Evolutionary conservation across 2,113 vertebrate species (phyloP), one percentile per base, ranked within the genome.

Genomic region (Hydropotes inermis): DNA sequence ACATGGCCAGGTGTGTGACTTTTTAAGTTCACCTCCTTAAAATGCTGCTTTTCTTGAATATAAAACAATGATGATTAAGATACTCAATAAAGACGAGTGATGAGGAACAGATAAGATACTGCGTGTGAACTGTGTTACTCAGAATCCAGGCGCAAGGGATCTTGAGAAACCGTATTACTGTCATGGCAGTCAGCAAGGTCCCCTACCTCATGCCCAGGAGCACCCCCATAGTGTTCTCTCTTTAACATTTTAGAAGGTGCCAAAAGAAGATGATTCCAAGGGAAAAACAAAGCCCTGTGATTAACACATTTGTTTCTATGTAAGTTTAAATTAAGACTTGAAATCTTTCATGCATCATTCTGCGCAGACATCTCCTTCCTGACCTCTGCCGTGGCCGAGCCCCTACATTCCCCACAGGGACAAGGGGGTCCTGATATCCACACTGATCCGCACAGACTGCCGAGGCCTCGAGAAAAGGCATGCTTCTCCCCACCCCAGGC

Each of bases 41-140:
- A 89, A 83, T 27, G 47, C 12, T 78, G n/a, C 23, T 88, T 84
- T 82, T 50, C n/a, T 36, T 28, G 43, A 30, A 61, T 10, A n/a
- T n/a, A 54, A 92, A 88, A 67, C 1, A 12, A 14, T 17, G 25
- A 33, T 17, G 21, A 74, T 43, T 28, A 47, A 5, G 67, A 28
- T 43, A 54, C 30, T n/a, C 58, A 17, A n/a, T 52, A 54, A 50
- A 88, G 57, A 47, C 0, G 1, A 39, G 19, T 70, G 45, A 16
- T 5, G 9, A 89, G 33, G 52, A 91, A 25, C 27, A 70, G 74
- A 30, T 33, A 17, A 86, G 45, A 82, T 39, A 5, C 1, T 11
- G 4, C 1, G 0, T 27, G 17, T 45, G 13, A 70, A 6, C 17
- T 39, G 13, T 6, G 8, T 8, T 12, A 14, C 30, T 3, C 36